phyloP scores from a whole-genome alignment of 2,113 vertebrate species.

The Fregata magnificens region DNA sequence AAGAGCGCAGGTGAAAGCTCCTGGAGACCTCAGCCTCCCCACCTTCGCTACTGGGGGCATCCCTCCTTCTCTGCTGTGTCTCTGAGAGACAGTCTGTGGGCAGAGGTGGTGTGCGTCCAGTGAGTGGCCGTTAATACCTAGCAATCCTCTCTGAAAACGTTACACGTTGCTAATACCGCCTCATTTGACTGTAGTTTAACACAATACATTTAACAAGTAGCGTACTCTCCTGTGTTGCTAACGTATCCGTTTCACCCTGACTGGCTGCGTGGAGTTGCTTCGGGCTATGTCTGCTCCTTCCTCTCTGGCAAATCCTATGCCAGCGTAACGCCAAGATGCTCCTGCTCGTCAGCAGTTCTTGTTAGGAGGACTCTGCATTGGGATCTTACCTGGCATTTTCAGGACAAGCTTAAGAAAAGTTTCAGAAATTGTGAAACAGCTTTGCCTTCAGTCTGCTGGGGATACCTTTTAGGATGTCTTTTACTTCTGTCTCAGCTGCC shows the following conservation, averaged over 20 bases:
- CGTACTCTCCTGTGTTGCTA: fast-evolving
- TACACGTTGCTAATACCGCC: fast-evolving
- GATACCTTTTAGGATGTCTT: not conserved
- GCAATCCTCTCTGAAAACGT: not conserved
- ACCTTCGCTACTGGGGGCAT: fast-evolving
- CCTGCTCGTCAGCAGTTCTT: not conserved
- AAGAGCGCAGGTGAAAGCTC: not conserved
- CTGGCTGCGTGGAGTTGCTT: not conserved
- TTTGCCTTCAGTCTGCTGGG: not conserved
- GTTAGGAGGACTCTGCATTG: not conserved
- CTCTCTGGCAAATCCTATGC: not conserved
- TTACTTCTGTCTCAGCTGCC: not conserved
- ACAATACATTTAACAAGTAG: not conserved
- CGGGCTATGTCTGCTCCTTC: not conserved
- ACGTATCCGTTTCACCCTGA: fast-evolving
- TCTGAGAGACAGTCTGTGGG: not conserved
- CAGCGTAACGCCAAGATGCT: not conserved
- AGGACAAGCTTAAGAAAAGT: not conserved
- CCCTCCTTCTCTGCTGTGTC: not conserved
- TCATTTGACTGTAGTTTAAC: not conserved
- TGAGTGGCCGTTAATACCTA: not conserved
- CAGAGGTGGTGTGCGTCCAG: not conserved
- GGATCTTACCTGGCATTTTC: not conserved
- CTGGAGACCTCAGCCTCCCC: not conserved
- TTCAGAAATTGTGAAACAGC: not conserved